A percentile compares a stretch with the other conserved stretches of the same genome.
Evolutionary conservation across 2,113 vertebrate genomes (phyloP).

Genomic region (Myotis lucifugus): DNA sequence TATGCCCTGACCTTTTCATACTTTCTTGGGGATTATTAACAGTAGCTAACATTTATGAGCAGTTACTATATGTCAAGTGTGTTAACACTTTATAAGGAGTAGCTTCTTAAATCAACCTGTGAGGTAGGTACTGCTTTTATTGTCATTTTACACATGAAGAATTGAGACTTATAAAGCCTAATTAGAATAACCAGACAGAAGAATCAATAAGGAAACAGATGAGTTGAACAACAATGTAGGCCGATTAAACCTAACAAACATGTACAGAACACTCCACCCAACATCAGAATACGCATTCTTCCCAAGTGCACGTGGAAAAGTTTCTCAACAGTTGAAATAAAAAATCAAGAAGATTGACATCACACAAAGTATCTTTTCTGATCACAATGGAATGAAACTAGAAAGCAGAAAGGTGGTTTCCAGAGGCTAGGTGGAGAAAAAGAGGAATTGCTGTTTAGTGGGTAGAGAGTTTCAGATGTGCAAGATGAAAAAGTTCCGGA

Average conservation of each 20-base stretch:
- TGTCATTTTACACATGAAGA: slow-evolving; percentile 43
- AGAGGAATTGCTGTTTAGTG: background rate
- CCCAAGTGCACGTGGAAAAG: background rate
- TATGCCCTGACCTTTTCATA: background rate
- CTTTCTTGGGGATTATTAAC: background rate
- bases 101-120: background rate
- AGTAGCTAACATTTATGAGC: slow-evolving; percentile 3
- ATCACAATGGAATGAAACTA: background rate
- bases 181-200: background rate
- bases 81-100: background rate
- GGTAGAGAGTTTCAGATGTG: background rate
- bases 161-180: slow-evolving; percentile 6
- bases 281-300: background rate
- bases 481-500: background rate
- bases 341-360: background rate
- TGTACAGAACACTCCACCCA: background rate
- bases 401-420: background rate
- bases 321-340: too few species aligned
- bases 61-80: background rate
- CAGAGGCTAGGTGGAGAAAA: background rate
- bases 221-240: background rate
- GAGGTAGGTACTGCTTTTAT: background rate
- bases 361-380: background rate
- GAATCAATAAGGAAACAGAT: background rate
- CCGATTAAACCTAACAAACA: background rate